Conservation (phyloP, 2,113 vertebrate genomes). For the Scomber japonicus region DNA sequence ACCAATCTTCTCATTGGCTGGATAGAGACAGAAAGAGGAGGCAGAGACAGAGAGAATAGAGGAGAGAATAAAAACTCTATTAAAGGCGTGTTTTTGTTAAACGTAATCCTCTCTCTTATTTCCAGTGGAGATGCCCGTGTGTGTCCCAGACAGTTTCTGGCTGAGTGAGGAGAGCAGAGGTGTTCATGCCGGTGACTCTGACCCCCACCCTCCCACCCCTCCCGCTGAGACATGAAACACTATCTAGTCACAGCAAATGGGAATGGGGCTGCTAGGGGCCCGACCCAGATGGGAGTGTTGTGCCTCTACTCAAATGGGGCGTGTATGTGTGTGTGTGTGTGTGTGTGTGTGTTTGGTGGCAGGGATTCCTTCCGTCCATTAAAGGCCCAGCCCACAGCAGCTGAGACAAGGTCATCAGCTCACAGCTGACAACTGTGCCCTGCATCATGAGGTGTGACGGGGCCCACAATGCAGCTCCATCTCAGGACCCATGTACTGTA, state of each 20-base stretch:
- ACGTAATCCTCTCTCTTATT: conserved; percentile 51
- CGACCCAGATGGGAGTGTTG: conserved; percentile 45
- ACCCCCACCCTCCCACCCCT: conserved; percentile 11
- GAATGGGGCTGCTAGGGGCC: conserved; percentile 77
- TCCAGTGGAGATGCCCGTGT: conserved; percentile 32
- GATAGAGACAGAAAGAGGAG: conserved; percentile 59
- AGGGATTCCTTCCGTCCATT: conserved; percentile 67
- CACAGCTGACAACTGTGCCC: conserved; percentile 88
- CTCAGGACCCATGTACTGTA: conserved; percentile 21
- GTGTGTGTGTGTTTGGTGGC: conserved; percentile 78
- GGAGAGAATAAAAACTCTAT: conserved; percentile 21
- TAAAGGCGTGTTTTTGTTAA: conserved; percentile 30
- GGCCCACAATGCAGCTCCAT: conserved; percentile 51
- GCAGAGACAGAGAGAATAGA: conserved; percentile 59
- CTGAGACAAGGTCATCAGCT: conserved; percentile 86
- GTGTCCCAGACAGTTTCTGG: conserved; percentile 46
- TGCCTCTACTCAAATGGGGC: conserved; percentile 25
- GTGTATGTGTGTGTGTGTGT: conserved; percentile 66
- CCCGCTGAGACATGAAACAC: conserved; percentile 71
- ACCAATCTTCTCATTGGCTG: conserved; percentile 99
- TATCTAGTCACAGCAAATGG: conserved; percentile 75
- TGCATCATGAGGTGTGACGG: conserved; percentile 49
- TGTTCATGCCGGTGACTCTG: conserved; percentile 58
- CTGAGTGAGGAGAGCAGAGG: conserved; percentile 63
- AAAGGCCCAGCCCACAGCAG: conserved; percentile 89